Conservation (phyloP, 2,888 invertebrate species). For the Arrhopalites spinosus region DNA sequence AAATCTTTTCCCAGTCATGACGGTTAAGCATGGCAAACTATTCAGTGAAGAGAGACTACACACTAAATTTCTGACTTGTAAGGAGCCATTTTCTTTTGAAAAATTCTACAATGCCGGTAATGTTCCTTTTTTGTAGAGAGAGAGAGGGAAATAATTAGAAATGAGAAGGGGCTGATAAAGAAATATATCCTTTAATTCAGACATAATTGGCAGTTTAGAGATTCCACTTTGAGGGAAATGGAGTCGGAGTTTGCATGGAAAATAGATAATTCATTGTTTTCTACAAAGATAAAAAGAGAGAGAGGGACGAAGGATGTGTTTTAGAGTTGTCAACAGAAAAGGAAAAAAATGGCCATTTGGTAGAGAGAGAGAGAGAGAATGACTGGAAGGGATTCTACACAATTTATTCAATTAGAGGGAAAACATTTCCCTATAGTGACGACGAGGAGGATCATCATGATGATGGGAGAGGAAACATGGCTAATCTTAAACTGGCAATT, state of each 20-base stretch:
- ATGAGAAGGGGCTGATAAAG: neutral
- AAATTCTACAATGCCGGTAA: too few species aligned
- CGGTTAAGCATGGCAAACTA: neutral
- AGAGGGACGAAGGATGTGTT: neutral
- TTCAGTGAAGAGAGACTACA: neutral
- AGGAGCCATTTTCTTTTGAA: too few species aligned
- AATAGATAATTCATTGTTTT: too few species aligned
- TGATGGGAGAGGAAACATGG: neutral
- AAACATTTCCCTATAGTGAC: neutral
- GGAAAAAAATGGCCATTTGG: too few species aligned
- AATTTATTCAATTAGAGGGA: conserved; percentile 5
- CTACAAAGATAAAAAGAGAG: neutral
- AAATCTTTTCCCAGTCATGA: too few species aligned
- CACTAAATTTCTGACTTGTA: too few species aligned
- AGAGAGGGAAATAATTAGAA: neutral
- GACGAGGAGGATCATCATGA: neutral
- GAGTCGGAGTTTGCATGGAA: neutral
- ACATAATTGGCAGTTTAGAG: conserved; percentile 26
- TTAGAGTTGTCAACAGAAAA: neutral
- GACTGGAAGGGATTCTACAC: neutral
- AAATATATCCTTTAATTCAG: conserved; percentile 4
- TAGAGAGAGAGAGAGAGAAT: neutral
- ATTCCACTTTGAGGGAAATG: conserved; percentile 4
- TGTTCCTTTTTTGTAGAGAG: neutral
- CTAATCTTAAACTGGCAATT: neutral